These are phyloP conservation scores for Mesocricetus auratus DNA, from an alignment of 2,113 vertebrate genomes.

Conservation along the genomic window DNA sequence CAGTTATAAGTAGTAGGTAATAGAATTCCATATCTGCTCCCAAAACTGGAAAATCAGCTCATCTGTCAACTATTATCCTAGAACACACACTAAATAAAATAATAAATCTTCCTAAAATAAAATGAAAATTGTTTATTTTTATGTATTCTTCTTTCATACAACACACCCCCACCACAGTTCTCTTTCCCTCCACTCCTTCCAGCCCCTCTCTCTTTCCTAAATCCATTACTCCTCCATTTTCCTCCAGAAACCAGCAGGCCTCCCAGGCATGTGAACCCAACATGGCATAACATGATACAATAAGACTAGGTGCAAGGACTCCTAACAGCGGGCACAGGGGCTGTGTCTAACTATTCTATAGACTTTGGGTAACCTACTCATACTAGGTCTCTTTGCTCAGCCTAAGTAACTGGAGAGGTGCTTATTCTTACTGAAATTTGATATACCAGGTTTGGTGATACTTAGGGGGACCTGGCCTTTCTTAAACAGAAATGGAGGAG, in stretches of 20 bases:
- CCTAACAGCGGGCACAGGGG: neutral
- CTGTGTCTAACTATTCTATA: neutral
- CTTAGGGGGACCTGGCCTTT: neutral
- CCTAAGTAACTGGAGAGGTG: too few relatives aligned
- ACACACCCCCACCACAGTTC: neutral
- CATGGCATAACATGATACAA: neutral
- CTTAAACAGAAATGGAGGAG: neutral
- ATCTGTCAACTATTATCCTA: neutral
- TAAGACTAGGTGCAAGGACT: neutral
- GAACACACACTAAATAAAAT: neutral
- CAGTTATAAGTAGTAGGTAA: constrained; percentile 14
- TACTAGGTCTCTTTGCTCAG: neutral
- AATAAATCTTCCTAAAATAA: neutral
- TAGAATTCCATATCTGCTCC: neutral
- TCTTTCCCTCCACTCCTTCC: neutral
- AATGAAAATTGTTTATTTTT: neutral
- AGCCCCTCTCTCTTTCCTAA: neutral
- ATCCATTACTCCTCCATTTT: neutral
- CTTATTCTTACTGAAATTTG: neutral
- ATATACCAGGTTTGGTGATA: neutral
- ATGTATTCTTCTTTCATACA: neutral
- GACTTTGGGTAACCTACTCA: neutral
- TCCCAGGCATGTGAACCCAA: neutral
- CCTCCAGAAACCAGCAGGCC: neutral
- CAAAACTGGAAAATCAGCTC: constrained; percentile 24